Conservation (phyloP, 2,113 vertebrate genomes). For the Gymnogyps californianus region DNA sequence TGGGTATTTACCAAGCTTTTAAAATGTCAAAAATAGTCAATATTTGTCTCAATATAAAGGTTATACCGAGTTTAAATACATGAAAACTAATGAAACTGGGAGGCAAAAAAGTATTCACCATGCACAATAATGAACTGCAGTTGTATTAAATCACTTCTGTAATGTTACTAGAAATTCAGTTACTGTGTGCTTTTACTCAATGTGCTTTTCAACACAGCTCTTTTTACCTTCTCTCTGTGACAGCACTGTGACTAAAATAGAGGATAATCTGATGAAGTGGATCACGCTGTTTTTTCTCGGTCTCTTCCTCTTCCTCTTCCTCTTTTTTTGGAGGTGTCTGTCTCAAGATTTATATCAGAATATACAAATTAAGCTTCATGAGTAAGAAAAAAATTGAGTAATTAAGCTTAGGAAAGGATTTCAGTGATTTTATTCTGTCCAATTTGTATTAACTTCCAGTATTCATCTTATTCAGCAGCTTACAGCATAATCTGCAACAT, state of each 20-base stretch:
- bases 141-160: neutral
- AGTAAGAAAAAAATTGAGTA: neutral
- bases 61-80: neutral
- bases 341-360: constrained; percentile 65
- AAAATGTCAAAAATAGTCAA: neutral
- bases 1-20: neutral
- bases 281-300: constrained; percentile 86
- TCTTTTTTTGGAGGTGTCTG: constrained; percentile 87
- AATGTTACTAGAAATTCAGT: neutral
- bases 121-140: neutral
- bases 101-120: neutral
- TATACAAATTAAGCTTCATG: neutral
- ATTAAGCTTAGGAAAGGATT: neutral
- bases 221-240: constrained; percentile 91
- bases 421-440: neutral
- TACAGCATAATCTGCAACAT: neutral
- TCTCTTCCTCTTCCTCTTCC: constrained; percentile 90
- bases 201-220: neutral
- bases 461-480: neutral
- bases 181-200: neutral
- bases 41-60: neutral
- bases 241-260: constrained; percentile 93
- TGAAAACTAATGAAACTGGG: neutral
- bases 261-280: constrained; percentile 98
- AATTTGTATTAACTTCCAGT: neutral